phyloP scores from a whole-genome alignment of 1,140 invertebrate genomes.

The Drosophila sucinea region DNA sequence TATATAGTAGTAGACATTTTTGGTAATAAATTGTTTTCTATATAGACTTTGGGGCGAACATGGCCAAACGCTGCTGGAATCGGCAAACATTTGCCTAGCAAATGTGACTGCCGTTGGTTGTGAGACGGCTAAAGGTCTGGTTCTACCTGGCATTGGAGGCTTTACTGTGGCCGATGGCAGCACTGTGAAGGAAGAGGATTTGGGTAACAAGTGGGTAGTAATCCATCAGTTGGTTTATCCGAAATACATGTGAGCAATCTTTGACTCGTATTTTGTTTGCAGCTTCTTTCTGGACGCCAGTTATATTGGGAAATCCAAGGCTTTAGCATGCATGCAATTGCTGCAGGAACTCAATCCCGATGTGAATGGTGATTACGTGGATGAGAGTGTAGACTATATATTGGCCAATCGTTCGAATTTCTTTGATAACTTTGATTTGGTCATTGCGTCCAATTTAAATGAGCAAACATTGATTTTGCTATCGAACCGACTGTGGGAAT shows the following conservation, averaged over 20 bases:
- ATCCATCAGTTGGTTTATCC: background rate
- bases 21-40: background rate
- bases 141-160: slow-evolving; percentile 97
- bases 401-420: slow-evolving; percentile 92
- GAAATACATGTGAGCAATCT: background rate
- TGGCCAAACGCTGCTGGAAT: slow-evolving; percentile 95
- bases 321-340: slow-evolving; percentile 91
- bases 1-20: background rate
- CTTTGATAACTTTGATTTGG: slow-evolving; percentile 93
- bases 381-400: slow-evolving; percentile 93
- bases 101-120: slow-evolving; percentile 97
- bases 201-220: slow-evolving; percentile 92
- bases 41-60: slow-evolving; percentile 97
- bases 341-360: slow-evolving; percentile 96
- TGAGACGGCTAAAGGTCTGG: slow-evolving; percentile 96
- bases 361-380: slow-evolving; percentile 95
- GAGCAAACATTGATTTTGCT: slow-evolving; percentile 91
- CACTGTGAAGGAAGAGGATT: slow-evolving; percentile 93
- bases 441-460: slow-evolving; percentile 92
- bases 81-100: slow-evolving; percentile 95
- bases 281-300: slow-evolving; percentile 95
- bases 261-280: no score
- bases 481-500: slow-evolving; percentile 92
- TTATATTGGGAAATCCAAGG: slow-evolving; percentile 92
- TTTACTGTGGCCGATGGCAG: slow-evolving; percentile 97